Evolutionary conservation across 2,888 invertebrate species (phyloP), one percentile per base, ranked within the genome.

Genomic region (Hypercompe scribonia): DNA sequence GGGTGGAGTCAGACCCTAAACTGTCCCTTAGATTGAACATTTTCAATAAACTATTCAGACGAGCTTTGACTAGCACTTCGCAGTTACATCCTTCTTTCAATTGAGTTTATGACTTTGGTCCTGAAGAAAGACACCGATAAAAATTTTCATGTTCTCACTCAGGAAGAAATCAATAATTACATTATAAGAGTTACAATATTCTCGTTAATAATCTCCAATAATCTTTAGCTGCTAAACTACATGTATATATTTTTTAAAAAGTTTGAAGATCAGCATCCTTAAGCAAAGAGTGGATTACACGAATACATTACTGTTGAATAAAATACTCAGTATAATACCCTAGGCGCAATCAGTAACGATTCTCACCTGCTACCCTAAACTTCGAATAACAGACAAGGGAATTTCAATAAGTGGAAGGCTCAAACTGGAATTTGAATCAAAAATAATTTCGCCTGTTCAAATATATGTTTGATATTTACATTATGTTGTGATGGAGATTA

Each of bases 401-500:
- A 76, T 81, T 58, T n/a, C 74, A 76, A 81, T 36, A 67, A 72
- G 34, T 72, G 18, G 28, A 3, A 75, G 67, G 33, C 66, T n/a
- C 2, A 66, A 76, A 71, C 39, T 67, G 31, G 74, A 74, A 77
- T 70, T 77, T 65, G 71, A 71, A 67, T 63, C 28, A 73, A 67
- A 70, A 64, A 73, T 68, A 61, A 36, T 11, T n/a, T 42, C 31
- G 33, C 34, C 65, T 61, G 70, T 65, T 77, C 77, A 74, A 64
- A 67, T 73, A 36, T 69, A 66, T 63, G 46, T 79, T 83, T 76
- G 71, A 74, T 81, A 82, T 86, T 84, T 81, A 78, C 73, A 77
- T 68, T 76, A 67, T 70, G 72, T n/a, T 64, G 65, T 67, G 76
- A 74, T 73, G 74, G 66, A 67, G 64, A 46, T 71, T 83, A 82